Evolutionary conservation across 2,888 invertebrate genomes (phyloP).

Genomic region (Teleogryllus oceanicus): DNA sequence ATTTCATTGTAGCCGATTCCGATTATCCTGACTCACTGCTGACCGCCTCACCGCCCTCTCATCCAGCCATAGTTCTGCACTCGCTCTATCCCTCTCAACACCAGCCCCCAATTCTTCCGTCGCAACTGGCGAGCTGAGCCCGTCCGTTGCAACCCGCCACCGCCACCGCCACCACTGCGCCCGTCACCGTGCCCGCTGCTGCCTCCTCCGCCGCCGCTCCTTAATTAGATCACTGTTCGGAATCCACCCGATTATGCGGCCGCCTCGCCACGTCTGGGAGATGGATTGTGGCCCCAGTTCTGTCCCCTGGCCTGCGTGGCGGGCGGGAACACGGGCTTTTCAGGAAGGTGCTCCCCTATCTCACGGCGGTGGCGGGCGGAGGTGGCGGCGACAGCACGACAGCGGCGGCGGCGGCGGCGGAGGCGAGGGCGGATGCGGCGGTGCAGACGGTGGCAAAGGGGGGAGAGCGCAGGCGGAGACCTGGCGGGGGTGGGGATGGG

Average conservation of each 20-base stretch:
- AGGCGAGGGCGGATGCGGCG: not conserved
- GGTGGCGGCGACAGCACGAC: not conserved
- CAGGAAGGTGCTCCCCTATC: not conserved
- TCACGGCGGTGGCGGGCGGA: not conserved
- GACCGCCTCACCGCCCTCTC: too few species aligned
- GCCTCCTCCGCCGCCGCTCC: not conserved
- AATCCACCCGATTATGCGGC: slow-evolving; percentile 10
- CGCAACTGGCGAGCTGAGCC: not conserved
- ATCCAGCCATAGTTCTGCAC: too few species aligned
- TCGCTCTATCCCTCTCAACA: too few species aligned
- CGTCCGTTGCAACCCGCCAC: not conserved
- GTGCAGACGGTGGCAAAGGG: not conserved
- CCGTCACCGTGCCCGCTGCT: not conserved
- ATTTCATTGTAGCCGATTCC: too few species aligned
- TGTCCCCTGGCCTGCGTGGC: not conserved
- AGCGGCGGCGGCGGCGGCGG: not conserved
- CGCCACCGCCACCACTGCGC: not conserved
- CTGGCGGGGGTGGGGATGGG: not conserved
- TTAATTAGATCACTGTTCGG: slow-evolving; percentile 18
- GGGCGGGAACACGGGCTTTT: not conserved
- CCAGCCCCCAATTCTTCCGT: too few species aligned
- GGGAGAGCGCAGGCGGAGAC: not conserved
- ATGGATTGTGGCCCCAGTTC: slow-evolving; percentile 18
- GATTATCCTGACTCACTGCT: too few species aligned
- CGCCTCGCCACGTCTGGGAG: not conserved